phyloP scores from a whole-genome alignment of 2,888 invertebrate species.

The Limnephilus lunatus region DNA sequence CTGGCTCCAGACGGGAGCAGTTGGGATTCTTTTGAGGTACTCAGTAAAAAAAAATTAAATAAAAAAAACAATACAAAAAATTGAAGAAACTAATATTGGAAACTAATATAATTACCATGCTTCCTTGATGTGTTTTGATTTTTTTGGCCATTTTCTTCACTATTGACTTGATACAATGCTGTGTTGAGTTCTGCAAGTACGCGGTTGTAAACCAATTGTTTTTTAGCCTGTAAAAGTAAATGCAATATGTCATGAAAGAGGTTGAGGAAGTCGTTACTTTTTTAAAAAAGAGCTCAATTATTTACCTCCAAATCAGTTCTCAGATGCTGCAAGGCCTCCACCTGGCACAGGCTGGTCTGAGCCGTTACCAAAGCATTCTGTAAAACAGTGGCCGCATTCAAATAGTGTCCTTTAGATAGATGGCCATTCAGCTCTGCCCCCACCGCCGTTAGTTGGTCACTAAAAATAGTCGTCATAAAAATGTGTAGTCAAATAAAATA shows the following conservation, averaged over 20 bases:
- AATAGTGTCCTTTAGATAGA: conserved; percentile 86
- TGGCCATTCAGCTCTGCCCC: conserved; percentile 82
- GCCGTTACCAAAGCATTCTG: conserved; percentile 81
- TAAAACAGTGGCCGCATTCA: conserved; percentile 89
- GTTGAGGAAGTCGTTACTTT: neutral
- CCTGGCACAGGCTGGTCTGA: conserved; percentile 85
- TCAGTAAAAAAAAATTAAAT: too few relatives aligned
- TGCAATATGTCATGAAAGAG: neutral
- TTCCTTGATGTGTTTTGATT: conserved; percentile 65
- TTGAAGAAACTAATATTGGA: conserved; percentile 3
- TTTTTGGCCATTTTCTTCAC: conserved; percentile 72
- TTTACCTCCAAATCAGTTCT: conserved; percentile 84
- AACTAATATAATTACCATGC: conserved; percentile 64
- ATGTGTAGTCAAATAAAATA: neutral
- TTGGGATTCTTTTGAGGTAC: too few relatives aligned
- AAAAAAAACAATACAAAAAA: conserved; percentile 30
- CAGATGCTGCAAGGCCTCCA: conserved; percentile 90
- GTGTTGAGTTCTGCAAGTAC: conserved; percentile 84
- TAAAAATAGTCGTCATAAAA: conserved; percentile 68
- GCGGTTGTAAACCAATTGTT: conserved; percentile 82
- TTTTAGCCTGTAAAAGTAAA: conserved; percentile 67
- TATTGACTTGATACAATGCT: conserved; percentile 83
- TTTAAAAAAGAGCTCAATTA: neutral
- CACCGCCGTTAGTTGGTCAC: conserved; percentile 86
- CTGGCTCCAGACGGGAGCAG: too few relatives aligned